Conservation (phyloP, 2,797 vertebrate species). For the Urophycis tenuis region DNA sequence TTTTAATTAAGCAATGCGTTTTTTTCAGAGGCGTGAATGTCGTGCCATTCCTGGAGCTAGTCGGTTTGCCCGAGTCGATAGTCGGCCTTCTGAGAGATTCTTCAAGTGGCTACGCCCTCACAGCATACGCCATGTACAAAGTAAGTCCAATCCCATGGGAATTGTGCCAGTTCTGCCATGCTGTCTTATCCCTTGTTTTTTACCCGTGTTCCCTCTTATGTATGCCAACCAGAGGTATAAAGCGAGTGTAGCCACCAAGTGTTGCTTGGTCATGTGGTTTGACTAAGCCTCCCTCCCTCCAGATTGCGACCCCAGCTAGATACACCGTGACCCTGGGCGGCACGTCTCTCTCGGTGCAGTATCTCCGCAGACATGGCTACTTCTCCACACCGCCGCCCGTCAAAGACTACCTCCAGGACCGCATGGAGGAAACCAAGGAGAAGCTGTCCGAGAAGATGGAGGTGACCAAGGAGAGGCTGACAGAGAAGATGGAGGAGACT, state of each 20-base stretch:
- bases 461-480: slow-evolving; percentile 83
- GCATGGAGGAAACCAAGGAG: slow-evolving; percentile 92
- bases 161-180: background rate
- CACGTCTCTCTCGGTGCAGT: slow-evolving; percentile 87
- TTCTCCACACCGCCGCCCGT: slow-evolving; percentile 91
- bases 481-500: slow-evolving; percentile 84
- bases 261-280: background rate
- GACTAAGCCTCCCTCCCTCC: background rate
- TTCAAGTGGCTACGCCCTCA: slow-evolving; percentile 88
- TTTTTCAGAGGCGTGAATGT: slow-evolving; percentile 86
- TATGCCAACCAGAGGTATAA: background rate
- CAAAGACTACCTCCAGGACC: slow-evolving; percentile 90
- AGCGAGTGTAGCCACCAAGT: background rate
- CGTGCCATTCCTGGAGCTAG: slow-evolving; percentile 84
- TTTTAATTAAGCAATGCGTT: background rate
- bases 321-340: slow-evolving; percentile 93
- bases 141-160: slow-evolving; percentile 61
- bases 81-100: slow-evolving; percentile 85
- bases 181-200: background rate
- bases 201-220: background rate
- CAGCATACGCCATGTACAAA: slow-evolving; percentile 96
- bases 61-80: slow-evolving; percentile 84
- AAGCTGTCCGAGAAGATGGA: slow-evolving; percentile 85
- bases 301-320: slow-evolving; percentile 92
- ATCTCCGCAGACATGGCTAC: slow-evolving; percentile 83